Evolutionary conservation across 2,797 vertebrate species (phyloP).

Genomic region (Champsocephalus gunnari): DNA sequence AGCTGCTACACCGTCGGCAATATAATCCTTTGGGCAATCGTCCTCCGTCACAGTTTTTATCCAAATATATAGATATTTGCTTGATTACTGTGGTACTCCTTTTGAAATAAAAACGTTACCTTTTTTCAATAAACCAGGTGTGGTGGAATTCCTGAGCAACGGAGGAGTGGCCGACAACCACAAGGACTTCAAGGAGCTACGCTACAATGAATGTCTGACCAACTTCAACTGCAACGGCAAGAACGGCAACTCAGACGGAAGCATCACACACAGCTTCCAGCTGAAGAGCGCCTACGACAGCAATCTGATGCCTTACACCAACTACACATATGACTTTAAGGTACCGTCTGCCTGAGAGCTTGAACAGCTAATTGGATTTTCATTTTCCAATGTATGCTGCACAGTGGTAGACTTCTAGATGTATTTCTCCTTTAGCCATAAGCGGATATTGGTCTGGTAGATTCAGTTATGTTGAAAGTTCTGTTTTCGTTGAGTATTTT

Average conservation of each 20-base stretch:
- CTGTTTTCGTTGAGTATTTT: background rate
- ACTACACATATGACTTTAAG: conserved; percentile 99
- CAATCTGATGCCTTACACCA: conserved; percentile 99
- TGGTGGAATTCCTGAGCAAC: conserved; percentile 97
- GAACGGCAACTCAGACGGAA: conserved; percentile 91
- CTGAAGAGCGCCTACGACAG: conserved; percentile 97
- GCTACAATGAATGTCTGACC: conserved; percentile 96
- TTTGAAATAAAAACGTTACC: too few species aligned
- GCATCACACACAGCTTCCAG: conserved; percentile 97
- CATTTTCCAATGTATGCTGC: too few species aligned
- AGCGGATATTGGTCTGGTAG: background rate
- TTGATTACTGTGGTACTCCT: too few species aligned
- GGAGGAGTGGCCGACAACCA: conserved; percentile 98
- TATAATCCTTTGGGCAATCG: too few species aligned
- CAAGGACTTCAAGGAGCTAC: conserved; percentile 98
- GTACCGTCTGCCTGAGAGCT: conserved; percentile 47
- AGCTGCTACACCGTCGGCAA: too few species aligned
- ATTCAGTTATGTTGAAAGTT: background rate
- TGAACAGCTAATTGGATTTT: background rate
- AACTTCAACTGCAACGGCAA: conserved; percentile 98
- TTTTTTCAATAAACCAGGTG: conserved; percentile 81
- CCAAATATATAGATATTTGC: too few species aligned
- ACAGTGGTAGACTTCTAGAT: background rate
- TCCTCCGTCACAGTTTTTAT: too few species aligned
- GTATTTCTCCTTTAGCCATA: background rate